A percentile compares a stretch with the other conserved stretches of the same genome.
Evolutionary conservation across 2,797 vertebrate genomes (phyloP).

Genomic region (Rousettus madagascariensis): DNA sequence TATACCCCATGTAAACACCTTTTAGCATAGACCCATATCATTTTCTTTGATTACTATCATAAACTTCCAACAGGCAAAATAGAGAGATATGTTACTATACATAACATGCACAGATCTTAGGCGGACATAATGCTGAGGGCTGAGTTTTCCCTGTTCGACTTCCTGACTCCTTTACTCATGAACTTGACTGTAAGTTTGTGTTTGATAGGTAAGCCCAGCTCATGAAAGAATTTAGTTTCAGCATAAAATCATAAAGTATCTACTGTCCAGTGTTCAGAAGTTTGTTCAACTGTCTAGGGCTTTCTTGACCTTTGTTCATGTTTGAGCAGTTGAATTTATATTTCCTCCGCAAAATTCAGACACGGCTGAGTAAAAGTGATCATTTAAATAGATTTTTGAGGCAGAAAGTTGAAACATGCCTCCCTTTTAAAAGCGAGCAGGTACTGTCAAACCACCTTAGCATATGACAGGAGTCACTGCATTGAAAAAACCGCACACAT

Average conservation of each 20-base stretch:
- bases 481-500: conserved; percentile 14
- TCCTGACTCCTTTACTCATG: neutral
- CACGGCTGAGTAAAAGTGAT: conserved; percentile 27
- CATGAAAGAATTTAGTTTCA: neutral
- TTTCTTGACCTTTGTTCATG: neutral
- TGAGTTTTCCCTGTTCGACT: neutral
- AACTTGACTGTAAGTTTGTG: too few species aligned
- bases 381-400: conserved; percentile 17
- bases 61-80: neutral
- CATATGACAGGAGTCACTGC: neutral
- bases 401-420: neutral
- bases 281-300: neutral
- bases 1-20: neutral
- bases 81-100: too few species aligned
- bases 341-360: conserved; percentile 27
- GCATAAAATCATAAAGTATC: neutral
- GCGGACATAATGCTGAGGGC: neutral
- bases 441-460: conserved; percentile 42
- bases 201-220: neutral
- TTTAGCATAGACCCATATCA: neutral
- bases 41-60: neutral
- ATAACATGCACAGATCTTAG: neutral
- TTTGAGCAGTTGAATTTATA: neutral
- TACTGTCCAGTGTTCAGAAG: neutral
- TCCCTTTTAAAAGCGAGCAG: conserved; percentile 45